These are phyloP conservation scores for Xiphydria camelus DNA, from an alignment of 2,888 invertebrate species.

Conservation along the genomic window DNA sequence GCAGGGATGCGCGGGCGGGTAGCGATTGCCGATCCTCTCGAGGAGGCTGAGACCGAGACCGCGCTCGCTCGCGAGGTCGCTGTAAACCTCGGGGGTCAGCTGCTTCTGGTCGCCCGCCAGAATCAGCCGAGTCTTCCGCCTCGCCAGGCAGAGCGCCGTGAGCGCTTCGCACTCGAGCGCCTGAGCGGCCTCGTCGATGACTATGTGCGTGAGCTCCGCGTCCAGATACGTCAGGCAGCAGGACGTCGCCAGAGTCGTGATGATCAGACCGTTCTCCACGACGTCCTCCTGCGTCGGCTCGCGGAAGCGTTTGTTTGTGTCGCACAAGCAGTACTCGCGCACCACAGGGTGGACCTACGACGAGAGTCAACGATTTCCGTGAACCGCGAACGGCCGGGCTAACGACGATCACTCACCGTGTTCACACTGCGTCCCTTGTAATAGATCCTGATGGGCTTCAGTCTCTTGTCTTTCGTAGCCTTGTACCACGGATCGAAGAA, in stretches of 20 bases:
- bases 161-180: conserved; percentile 85
- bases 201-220: conserved; percentile 75
- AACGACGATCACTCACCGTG: conserved; percentile 71
- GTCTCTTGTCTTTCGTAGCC: conserved; percentile 66
- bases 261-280: conserved; percentile 67
- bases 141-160: conserved; percentile 76
- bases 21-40: conserved; percentile 77
- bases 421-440: conserved; percentile 79
- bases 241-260: conserved; percentile 80
- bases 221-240: conserved; percentile 73
- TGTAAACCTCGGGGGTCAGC: conserved; percentile 80
- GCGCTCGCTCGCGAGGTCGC: conserved; percentile 71
- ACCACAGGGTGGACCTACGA: conserved; percentile 46
- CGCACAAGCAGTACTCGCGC: conserved; percentile 72
- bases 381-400: too few relatives aligned
- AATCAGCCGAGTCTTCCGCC: conserved; percentile 72
- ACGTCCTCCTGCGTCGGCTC: conserved; percentile 75
- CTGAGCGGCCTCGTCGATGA: conserved; percentile 86
- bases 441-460: conserved; percentile 73
- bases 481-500: conserved; percentile 79
- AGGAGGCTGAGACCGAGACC: conserved; percentile 74
- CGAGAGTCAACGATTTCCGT: too few relatives aligned
- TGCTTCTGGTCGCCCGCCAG: conserved; percentile 87
- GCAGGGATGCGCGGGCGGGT: conserved; percentile 74
- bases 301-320: conserved; percentile 65